These are phyloP conservation scores for Chrysodeixis includens DNA, from an alignment of 2,888 invertebrate species.

Conservation along the genomic window DNA sequence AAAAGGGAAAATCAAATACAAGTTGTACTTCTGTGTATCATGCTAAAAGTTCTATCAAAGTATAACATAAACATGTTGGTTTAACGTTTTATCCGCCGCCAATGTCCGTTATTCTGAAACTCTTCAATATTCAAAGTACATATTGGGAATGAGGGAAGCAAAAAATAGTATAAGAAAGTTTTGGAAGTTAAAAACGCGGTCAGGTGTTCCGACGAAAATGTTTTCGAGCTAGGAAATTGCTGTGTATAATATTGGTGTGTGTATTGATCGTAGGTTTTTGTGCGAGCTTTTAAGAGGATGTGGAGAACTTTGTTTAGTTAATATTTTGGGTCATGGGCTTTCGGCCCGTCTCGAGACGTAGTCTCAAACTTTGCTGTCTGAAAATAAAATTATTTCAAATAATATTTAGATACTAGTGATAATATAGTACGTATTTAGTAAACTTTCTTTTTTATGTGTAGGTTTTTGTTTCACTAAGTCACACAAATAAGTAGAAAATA, in stretches of 20 bases:
- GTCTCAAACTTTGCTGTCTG: background rate
- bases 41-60: conserved; percentile 15
- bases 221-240: conserved; percentile 43
- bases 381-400: background rate
- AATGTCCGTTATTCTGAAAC: conserved; percentile 48
- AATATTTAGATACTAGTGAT: too few relatives aligned
- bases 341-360: background rate
- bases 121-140: conserved; percentile 59
- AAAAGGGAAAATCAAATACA: background rate
- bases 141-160: conserved; percentile 48
- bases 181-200: conserved; percentile 47
- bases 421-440: too few relatives aligned
- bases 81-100: conserved; percentile 48
- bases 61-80: conserved; percentile 47
- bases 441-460: too few relatives aligned
- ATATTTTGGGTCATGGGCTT: background rate
- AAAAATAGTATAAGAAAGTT: conserved; percentile 48
- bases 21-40: conserved; percentile 11
- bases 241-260: conserved; percentile 35
- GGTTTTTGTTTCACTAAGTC: too few relatives aligned
- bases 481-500: too few relatives aligned
- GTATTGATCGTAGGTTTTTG: conserved; percentile 25
- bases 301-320: conserved; percentile 12
- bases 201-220: conserved; percentile 51
- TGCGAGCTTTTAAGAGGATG: conserved; percentile 10